A percentile compares a stretch with the other conserved stretches of the same genome.
phyloP scores from a whole-genome alignment of 2,797 vertebrate species.

The Sebastes diaconus region DNA sequence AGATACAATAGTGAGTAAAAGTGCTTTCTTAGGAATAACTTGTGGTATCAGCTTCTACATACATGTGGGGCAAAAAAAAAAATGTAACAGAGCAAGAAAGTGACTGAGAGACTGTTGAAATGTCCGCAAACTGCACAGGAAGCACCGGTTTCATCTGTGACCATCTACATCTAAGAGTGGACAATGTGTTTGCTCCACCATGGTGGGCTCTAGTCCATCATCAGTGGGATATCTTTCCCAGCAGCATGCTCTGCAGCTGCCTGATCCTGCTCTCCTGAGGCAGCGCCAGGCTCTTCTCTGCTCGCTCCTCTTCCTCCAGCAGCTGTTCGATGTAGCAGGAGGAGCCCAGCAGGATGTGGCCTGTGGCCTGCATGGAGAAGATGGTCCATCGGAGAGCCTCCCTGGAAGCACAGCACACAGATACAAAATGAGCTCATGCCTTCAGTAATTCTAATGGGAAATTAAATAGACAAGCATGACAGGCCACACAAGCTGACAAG shows the following conservation, averaged over 20 bases:
- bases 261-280: constrained; percentile 65
- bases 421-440: background rate
- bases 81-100: constrained; percentile 54
- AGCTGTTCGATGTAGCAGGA: constrained; percentile 93
- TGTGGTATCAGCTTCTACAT: background rate
- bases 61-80: background rate
- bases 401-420: constrained; percentile 71
- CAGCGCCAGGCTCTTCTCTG: constrained; percentile 55
- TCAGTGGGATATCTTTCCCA: constrained; percentile 59
- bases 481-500: background rate
- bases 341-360: constrained; percentile 91
- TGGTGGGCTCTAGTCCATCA: background rate
- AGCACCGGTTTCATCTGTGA: constrained; percentile 2
- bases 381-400: constrained; percentile 90
- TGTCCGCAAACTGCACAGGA: constrained; percentile 2
- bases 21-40: constrained; percentile 35
- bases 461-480: background rate
- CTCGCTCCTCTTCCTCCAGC: constrained; percentile 85
- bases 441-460: background rate
- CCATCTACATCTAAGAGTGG: constrained; percentile 1
- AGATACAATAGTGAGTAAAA: constrained; percentile 39
- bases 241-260: constrained; percentile 72
- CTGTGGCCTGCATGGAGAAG: constrained; percentile 92
- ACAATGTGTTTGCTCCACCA: background rate
- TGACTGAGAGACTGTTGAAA: background rate